phyloP scores from a whole-genome alignment of 2,888 invertebrate species.

The Ganaspis brasiliensis region DNA sequence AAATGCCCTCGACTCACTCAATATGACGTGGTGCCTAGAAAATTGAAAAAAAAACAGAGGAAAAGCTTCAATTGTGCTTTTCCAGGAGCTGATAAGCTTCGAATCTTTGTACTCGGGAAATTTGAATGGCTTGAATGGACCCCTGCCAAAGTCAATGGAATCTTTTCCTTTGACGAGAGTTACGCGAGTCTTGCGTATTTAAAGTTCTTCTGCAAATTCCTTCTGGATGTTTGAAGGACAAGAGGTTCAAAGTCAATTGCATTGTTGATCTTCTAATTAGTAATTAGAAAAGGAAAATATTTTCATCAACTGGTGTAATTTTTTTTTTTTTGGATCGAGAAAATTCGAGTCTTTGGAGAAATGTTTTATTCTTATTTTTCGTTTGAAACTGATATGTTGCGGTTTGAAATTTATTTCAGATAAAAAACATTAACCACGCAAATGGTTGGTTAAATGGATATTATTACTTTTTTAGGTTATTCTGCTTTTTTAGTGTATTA shows the following conservation, averaged over 20 bases:
- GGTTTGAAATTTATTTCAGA: no score
- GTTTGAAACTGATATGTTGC: no score
- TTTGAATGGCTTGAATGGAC: slow-evolving; percentile 22
- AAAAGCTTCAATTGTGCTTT: neutral
- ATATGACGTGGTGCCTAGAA: slow-evolving; percentile 18
- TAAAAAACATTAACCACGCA: no score
- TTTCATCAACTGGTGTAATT: no score
- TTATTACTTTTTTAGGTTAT: no score
- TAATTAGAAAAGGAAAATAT: no score
- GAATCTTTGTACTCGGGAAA: neutral
- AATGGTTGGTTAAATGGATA: no score
- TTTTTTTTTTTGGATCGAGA: no score
- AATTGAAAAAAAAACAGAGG: neutral
- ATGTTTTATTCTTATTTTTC: no score
- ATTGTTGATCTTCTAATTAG: neutral
- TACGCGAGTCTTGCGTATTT: slow-evolving; percentile 16
- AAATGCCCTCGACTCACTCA: slow-evolving; percentile 54
- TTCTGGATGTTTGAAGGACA: neutral
- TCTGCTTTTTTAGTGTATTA: no score
- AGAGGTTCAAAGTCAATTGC: neutral
- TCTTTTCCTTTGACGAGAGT: slow-evolving; percentile 7
- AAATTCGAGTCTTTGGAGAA: no score
- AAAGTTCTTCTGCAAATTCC: slow-evolving; percentile 10
- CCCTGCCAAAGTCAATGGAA: slow-evolving; percentile 36
- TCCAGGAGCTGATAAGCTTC: neutral